Conservation (phyloP, 2,797 vertebrate genomes). For the Chloroceryle inda region DNA sequence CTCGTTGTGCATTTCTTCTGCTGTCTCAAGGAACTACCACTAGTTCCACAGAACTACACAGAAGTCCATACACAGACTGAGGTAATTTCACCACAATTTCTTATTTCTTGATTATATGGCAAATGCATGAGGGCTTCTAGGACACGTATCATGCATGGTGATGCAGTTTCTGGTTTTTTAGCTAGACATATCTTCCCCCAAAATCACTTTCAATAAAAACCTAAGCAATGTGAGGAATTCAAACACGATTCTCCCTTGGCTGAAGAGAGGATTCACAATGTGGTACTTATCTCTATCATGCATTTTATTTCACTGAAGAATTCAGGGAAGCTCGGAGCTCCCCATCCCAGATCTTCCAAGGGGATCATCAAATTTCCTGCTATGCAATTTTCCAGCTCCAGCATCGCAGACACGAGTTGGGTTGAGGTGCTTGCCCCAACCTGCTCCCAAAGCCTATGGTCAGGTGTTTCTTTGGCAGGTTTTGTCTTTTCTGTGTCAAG, state of each 20-base stretch:
- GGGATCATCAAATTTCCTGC: not conserved
- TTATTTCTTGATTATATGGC: not conserved
- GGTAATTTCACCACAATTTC: not conserved
- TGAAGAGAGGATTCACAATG: not conserved
- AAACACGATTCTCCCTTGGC: not conserved
- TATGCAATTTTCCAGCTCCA: not conserved
- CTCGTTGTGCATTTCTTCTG: not conserved
- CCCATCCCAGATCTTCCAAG: not conserved
- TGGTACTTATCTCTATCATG: not conserved
- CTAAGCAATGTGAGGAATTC: not conserved
- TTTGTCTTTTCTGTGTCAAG: not conserved
- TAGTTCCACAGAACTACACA: not conserved
- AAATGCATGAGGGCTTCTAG: not conserved
- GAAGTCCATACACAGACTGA: not conserved
- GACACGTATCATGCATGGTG: not conserved
- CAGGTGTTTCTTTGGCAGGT: not conserved
- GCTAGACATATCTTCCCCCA: not conserved
- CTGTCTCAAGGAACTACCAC: not conserved
- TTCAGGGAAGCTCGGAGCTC: not conserved
- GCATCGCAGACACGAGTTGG: not conserved
- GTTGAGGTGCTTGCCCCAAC: not conserved
- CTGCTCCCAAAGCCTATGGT: not conserved
- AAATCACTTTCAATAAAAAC: not conserved
- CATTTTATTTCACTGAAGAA: slow-evolving; percentile 24
- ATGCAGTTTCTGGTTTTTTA: not conserved